Percentiles rank a stretch among this genome's conserved stretches.
Evolutionary conservation across 2,888 invertebrate species (phyloP).

Genomic region (Sepiola atlantica): DNA sequence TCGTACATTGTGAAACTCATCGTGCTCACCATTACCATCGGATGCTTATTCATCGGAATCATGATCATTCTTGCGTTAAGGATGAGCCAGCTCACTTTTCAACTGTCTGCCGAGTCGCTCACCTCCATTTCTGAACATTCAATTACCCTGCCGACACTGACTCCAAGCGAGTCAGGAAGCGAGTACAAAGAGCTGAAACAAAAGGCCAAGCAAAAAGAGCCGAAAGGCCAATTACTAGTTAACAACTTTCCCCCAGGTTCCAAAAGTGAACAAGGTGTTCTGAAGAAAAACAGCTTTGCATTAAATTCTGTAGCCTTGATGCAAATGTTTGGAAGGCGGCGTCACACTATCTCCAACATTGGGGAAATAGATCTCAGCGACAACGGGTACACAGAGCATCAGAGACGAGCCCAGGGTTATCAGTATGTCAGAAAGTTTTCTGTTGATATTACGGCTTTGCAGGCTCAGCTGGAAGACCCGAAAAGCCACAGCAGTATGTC

Average conservation of each 20-base stretch:
- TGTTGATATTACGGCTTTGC: constrained; percentile 72
- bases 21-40: constrained; percentile 51
- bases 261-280: neutral
- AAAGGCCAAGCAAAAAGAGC: neutral
- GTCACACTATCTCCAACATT: constrained; percentile 70
- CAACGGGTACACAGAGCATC: constrained; percentile 56
- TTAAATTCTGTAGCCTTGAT: constrained; percentile 62
- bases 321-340: constrained; percentile 63
- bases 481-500: constrained; percentile 62
- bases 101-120: neutral
- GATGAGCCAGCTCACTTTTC: neutral
- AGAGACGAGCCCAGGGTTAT: constrained; percentile 66
- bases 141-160: constrained; percentile 37
- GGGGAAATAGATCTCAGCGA: constrained; percentile 53
- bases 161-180: constrained; percentile 33
- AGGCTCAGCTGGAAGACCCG: constrained; percentile 73
- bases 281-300: constrained; percentile 56
- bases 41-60: constrained; percentile 37
- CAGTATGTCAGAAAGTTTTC: constrained; percentile 73
- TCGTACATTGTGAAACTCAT: constrained; percentile 59
- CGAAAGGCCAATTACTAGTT: neutral
- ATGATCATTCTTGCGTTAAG: constrained; percentile 4
- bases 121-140: constrained; percentile 49
- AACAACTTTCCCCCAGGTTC: neutral
- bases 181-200: constrained; percentile 43